Evolutionary conservation across 2,888 invertebrate species (phyloP), one percentile per base, ranked within the genome.

Genomic region (Anticlea derivata): DNA sequence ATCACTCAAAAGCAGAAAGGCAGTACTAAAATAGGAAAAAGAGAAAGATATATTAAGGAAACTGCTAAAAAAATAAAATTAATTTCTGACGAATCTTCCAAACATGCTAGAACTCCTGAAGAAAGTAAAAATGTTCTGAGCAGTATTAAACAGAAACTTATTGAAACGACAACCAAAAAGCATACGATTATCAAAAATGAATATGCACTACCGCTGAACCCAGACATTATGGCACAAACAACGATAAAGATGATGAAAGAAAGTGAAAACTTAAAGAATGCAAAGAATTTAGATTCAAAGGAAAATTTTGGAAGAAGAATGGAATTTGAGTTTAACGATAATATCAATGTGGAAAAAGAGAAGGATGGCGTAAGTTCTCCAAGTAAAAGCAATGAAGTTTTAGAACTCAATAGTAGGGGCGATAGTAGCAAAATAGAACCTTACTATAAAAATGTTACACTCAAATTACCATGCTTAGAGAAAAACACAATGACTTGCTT

Each of bases 61-160:
- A 66, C 75, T 40, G 65, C 69, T 7, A 41, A 56, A 1, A 78
- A 73, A 70, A 71, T 81, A 35, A 62, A 76, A 49, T 24, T 24
- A 5, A 57, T 78, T 24, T 68, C 70, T 1, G 66, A 66, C 34
- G 53, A 45, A 35, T 63, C 66, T 27, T 47, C 73, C 11, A 60
- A 58, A 33, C 40, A 63, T 31, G 56, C 65, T 17, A 66, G 66
- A 44, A 63, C 70, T 8, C 5, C 44, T 13, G 60, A 65, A 37
- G 66, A 70, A n/a, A 73, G 68, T 38, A 40, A 63, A 31, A 37
- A 51, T 13, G 52, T 73, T 29, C 48, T 78, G 30, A 61, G 72
- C 37, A 60, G 29, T 41, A 35, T 57, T 29, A 33, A 57, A 41
- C 10, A 45, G 23, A 37, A 12, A 1, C 20, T 51, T 10, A 35